Evolutionary conservation across 1,140 invertebrate species (phyloP).

Genomic region (Samia ricini): DNA sequence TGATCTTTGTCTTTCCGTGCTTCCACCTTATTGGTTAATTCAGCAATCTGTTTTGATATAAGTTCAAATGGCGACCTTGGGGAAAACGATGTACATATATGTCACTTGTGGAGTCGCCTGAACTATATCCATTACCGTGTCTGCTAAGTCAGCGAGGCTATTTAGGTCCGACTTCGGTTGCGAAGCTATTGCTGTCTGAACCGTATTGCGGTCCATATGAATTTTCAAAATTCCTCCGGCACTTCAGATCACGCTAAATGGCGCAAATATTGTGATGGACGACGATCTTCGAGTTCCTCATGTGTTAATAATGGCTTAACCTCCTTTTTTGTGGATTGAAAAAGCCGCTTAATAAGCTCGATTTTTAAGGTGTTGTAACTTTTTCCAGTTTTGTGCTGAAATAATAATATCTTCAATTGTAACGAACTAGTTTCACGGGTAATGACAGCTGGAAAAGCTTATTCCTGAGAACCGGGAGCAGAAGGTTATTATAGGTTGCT

Average conservation of each 20-base stretch:
- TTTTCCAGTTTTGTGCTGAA: too few species aligned
- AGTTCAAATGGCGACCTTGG: neutral
- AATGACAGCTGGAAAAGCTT: too few species aligned
- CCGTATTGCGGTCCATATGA: too few species aligned
- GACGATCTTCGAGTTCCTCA: slow-evolving; percentile 36
- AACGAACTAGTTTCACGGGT: too few species aligned
- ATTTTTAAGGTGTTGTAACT: slow-evolving; percentile 36
- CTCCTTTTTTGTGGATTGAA: slow-evolving; percentile 32
- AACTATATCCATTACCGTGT: slow-evolving; percentile 27
- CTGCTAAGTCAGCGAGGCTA: neutral
- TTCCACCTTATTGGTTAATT: slow-evolving; percentile 15
- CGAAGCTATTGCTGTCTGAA: too few species aligned
- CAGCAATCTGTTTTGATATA: slow-evolving; percentile 8
- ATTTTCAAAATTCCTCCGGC: too few species aligned
- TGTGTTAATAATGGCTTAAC: slow-evolving; percentile 32
- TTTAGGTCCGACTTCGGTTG: slow-evolving; percentile 24
- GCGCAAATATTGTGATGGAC: too few species aligned
- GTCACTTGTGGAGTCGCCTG: slow-evolving; percentile 12
- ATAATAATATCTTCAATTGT: too few species aligned
- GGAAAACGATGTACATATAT: neutral
- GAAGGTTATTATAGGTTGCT: too few species aligned
- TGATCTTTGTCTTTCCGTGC: slow-evolving; percentile 5
- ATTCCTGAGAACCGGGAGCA: too few species aligned
- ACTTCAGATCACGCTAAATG: too few species aligned
- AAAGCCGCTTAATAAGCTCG: slow-evolving; percentile 34